Percentiles rank a stretch among this genome's conserved stretches.
phyloP scores from a whole-genome alignment of 2,888 invertebrate species.

The Tigriopus californicus region DNA sequence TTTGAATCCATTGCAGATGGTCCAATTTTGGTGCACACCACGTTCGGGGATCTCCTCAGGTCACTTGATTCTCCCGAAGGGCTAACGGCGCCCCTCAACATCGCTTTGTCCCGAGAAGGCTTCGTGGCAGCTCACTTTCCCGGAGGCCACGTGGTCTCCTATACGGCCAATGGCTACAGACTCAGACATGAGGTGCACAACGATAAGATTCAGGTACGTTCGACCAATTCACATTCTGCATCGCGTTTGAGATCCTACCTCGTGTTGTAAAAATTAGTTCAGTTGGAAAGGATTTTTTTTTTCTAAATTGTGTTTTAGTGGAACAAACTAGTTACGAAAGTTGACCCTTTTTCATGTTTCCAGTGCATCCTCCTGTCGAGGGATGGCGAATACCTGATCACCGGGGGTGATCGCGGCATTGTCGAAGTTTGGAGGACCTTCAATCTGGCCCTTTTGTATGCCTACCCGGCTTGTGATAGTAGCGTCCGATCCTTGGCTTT shows the following conservation, averaged over 20 bases:
- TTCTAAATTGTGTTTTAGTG: too few species aligned
- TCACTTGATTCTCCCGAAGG: constrained; percentile 64
- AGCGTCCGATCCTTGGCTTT: constrained; percentile 82
- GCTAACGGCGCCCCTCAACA: constrained; percentile 54
- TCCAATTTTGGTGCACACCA: constrained; percentile 90
- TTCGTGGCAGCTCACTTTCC: constrained; percentile 86
- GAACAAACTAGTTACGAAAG: too few species aligned
- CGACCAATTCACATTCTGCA: too few species aligned
- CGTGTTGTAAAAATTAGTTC: too few species aligned
- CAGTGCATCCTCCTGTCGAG: constrained; percentile 81
- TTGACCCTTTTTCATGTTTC: constrained; percentile 23
- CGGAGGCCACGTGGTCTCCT: constrained; percentile 75
- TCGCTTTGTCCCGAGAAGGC: constrained; percentile 88
- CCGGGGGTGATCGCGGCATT: constrained; percentile 88
- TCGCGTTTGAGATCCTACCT: too few species aligned
- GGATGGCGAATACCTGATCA: constrained; percentile 96
- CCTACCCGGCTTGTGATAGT: constrained; percentile 92
- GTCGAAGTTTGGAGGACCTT: constrained; percentile 94
- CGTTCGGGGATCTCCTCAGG: constrained; percentile 83
- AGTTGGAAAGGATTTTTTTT: too few species aligned
- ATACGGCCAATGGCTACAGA: constrained; percentile 79
- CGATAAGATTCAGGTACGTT: constrained; percentile 85
- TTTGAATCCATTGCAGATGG: constrained; percentile 54
- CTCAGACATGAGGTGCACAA: constrained; percentile 77
- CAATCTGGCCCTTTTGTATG: constrained; percentile 87